Conservation (phyloP, 1,140 invertebrate species). For the Caenorhabditis briggsae region DNA sequence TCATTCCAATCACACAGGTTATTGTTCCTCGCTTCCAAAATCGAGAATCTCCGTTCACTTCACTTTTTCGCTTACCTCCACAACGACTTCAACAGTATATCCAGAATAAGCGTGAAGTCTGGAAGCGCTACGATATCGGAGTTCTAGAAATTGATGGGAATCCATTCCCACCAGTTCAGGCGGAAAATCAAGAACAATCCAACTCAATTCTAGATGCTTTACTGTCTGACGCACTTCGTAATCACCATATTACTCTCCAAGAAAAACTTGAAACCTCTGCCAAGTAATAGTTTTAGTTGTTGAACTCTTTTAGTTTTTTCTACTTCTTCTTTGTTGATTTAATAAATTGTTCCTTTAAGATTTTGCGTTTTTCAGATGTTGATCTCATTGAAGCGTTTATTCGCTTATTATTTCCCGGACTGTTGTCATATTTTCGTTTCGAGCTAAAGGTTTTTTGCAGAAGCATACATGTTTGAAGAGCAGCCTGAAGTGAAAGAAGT, state of each 20-base stretch:
- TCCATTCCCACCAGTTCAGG: slow-evolving; percentile 63
- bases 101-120: slow-evolving; percentile 63
- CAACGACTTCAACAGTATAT: slow-evolving; percentile 64
- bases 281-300: not conserved
- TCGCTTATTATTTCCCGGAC: too few species aligned
- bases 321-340: slow-evolving; percentile 17
- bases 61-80: slow-evolving; percentile 68
- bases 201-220: slow-evolving; percentile 55
- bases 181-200: slow-evolving; percentile 16
- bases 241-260: slow-evolving; percentile 37
- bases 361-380: not conserved
- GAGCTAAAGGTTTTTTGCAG: not conserved
- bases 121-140: slow-evolving; percentile 64
- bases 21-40: slow-evolving; percentile 69
- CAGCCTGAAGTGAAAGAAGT: slow-evolving; percentile 37
- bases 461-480: not conserved
- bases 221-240: slow-evolving; percentile 10
- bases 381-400: too few species aligned
- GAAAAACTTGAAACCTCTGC: not conserved
- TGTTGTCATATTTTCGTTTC: not conserved
- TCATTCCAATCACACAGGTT: slow-evolving; percentile 21
- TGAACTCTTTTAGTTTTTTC: not conserved
- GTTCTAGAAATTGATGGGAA: slow-evolving; percentile 72
- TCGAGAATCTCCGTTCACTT: slow-evolving; percentile 69
- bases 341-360: not conserved